Evolutionary conservation across 2,888 invertebrate genomes (phyloP).

Genomic region (Stenodema calcarata): DNA sequence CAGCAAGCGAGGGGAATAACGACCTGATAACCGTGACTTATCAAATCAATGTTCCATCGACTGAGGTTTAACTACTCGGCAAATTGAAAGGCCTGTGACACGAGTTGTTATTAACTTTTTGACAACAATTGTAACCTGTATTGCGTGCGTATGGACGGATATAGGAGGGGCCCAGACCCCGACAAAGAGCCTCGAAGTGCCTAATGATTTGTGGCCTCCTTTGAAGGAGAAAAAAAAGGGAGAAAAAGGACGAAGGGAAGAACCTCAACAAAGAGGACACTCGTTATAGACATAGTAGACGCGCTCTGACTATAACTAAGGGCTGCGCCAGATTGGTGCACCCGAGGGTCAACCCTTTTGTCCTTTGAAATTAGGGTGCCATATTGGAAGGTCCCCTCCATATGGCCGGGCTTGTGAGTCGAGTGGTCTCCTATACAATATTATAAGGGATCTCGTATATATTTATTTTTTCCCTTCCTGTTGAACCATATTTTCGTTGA

Average conservation of each 20-base stretch:
- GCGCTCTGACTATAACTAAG: constrained; percentile 8
- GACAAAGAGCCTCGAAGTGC: background rate
- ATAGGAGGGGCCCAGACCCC: background rate
- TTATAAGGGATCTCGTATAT: background rate
- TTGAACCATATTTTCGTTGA: constrained; percentile 18
- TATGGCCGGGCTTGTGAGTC: constrained; percentile 37
- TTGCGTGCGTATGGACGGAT: constrained; percentile 22
- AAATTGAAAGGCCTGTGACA: constrained; percentile 24
- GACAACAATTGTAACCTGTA: constrained; percentile 25
- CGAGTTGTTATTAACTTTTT: constrained; percentile 40
- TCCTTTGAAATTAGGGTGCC: constrained; percentile 33
- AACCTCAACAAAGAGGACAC: constrained; percentile 26
- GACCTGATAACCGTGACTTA: background rate
- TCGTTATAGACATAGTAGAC: constrained; percentile 34
- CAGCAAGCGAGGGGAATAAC: background rate
- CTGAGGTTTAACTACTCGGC: background rate
- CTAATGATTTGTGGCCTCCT: constrained; percentile 30
- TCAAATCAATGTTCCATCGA: background rate
- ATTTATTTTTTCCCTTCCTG: constrained; percentile 26
- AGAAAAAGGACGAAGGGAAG: background rate
- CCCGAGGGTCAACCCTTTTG: constrained; percentile 27
- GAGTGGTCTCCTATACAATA: constrained; percentile 24
- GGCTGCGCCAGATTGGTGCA: constrained; percentile 20
- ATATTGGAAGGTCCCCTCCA: constrained; percentile 27
- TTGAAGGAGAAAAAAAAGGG: background rate